These are phyloP conservation scores for Peromyscus melanophrys DNA, from an alignment of 2,797 vertebrate species.

Conservation along the genomic window DNA sequence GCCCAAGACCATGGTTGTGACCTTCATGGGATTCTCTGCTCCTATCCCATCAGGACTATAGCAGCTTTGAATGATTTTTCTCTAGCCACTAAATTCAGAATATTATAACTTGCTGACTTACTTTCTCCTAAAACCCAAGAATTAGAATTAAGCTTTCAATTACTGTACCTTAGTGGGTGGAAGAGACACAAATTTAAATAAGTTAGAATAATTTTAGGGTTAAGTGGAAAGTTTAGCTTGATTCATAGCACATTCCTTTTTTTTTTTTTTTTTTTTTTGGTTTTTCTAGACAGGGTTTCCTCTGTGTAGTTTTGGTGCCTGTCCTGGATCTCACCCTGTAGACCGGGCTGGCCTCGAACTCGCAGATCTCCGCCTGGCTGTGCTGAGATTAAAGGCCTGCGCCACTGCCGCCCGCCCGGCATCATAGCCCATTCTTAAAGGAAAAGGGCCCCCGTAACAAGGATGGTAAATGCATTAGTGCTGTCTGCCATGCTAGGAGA, in stretches of 20 bases:
- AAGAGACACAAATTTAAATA: not conserved
- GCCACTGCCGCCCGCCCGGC: too few relatives aligned
- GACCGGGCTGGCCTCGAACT: too few relatives aligned
- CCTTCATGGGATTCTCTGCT: not conserved
- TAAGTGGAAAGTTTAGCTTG: not conserved
- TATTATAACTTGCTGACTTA: constrained; percentile 9
- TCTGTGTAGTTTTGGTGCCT: too few relatives aligned
- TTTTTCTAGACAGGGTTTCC: too few relatives aligned
- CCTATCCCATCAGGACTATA: not conserved
- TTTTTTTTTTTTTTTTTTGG: too few relatives aligned
- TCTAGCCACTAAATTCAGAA: constrained; percentile 25
- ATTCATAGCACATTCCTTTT: not conserved
- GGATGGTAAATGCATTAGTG: not conserved
- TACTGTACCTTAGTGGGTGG: not conserved
- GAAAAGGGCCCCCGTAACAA: not conserved
- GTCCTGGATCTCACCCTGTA: too few relatives aligned
- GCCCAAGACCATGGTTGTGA: not conserved
- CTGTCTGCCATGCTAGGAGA: not conserved
- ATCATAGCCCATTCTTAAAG: not conserved
- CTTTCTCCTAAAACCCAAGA: constrained; percentile 14
- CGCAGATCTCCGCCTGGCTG: too few relatives aligned
- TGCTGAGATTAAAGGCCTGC: too few relatives aligned
- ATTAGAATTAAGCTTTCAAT: constrained; percentile 48
- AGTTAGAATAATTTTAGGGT: not conserved
- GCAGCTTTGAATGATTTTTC: constrained; percentile 17